phyloP scores from a whole-genome alignment of 2,797 vertebrate genomes.

The Crocidura indochinensis region DNA sequence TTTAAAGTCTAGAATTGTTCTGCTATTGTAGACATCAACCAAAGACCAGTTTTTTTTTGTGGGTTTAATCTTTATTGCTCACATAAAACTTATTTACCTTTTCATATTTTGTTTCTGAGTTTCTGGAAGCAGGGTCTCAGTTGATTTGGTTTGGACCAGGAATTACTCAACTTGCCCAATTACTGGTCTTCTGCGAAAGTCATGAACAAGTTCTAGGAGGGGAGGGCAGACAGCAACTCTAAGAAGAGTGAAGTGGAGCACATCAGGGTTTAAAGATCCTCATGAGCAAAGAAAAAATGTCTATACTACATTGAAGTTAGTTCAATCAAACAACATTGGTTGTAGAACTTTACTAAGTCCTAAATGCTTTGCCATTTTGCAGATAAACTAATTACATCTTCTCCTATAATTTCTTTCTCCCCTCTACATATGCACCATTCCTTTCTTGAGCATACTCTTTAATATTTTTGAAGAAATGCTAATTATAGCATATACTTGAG shows the following conservation, averaged over 20 bases:
- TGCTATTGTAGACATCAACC: not conserved
- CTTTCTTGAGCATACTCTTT: not conserved
- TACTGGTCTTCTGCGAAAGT: not conserved
- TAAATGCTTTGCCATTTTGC: not conserved
- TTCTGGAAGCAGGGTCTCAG: not conserved
- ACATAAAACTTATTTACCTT: not conserved
- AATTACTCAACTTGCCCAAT: not conserved
- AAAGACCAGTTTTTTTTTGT: not conserved
- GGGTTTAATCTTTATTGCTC: rapidly evolving
- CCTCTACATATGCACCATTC: not conserved
- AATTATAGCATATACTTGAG: not conserved
- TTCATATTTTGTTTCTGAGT: not conserved
- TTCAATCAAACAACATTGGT: not conserved
- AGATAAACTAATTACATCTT: not conserved
- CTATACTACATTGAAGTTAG: not conserved
- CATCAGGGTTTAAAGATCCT: no score
- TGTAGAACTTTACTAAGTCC: not conserved
- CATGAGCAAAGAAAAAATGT: not conserved
- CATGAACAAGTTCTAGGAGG: not conserved
- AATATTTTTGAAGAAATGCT: not conserved
- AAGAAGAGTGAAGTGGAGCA: not conserved
- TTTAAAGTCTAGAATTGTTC: not conserved
- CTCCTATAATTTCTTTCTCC: not conserved
- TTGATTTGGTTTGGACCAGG: not conserved
- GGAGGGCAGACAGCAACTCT: not conserved